Percentiles rank a stretch among this genome's conserved stretches.
phyloP scores from a whole-genome alignment of 2,113 vertebrate species.

The Alethe diademata region DNA sequence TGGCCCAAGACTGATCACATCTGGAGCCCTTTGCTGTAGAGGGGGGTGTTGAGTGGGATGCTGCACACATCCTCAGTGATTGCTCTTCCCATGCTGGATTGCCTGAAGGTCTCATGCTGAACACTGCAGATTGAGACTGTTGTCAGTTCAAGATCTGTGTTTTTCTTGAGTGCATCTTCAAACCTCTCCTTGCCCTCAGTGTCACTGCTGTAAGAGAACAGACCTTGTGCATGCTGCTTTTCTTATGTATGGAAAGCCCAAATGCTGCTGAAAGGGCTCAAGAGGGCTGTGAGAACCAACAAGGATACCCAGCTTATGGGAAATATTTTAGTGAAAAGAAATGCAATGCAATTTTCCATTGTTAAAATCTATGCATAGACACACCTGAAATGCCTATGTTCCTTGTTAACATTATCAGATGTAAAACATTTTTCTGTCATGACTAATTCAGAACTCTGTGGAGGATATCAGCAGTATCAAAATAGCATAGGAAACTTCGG shows the following conservation, averaged over 20 bases:
- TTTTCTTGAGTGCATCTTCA: neutral
- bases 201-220: neutral
- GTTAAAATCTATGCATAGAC: neutral
- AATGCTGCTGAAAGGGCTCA: neutral
- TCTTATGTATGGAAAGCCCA: neutral
- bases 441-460: conserved; percentile 31
- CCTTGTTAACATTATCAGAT: neutral
- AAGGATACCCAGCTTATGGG: neutral
- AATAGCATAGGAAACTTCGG: conserved; percentile 51
- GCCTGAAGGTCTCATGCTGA: neutral
- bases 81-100: neutral
- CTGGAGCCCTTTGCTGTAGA: neutral
- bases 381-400: neutral
- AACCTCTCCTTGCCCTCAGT: neutral
- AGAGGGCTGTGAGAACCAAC: neutral
- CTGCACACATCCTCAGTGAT: neutral
- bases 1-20: neutral
- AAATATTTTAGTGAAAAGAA: neutral
- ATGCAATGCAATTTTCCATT: neutral
- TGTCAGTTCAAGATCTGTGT: neutral
- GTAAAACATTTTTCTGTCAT: conserved; percentile 52
- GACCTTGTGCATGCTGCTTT: neutral
- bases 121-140: neutral
- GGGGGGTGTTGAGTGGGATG: neutral
- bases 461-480: conserved; percentile 41